Base-by-base conservation (phyloP, 2,113 vertebrate genomes). In the Cairina moschata region DNA sequence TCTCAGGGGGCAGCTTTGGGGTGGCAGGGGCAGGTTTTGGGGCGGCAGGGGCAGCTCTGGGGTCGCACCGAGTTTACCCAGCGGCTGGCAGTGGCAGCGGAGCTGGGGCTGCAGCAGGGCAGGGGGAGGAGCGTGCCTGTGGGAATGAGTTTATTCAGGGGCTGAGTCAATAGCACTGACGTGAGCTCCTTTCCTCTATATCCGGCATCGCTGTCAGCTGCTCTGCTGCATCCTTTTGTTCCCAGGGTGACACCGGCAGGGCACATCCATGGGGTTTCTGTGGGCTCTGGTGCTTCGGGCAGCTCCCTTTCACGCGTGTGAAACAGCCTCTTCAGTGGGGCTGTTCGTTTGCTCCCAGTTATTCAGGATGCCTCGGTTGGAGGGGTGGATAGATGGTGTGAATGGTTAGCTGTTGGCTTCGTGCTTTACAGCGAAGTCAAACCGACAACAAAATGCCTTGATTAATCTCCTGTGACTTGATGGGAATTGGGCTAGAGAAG, bases 131-230 rank as follows among this genome's bases (percentile, higher is more conserved):
- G 96, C 92, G 74, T 22, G 81, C 46, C 92, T 59, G 75, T 92
- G 94, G 94, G 95, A 95, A 95, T 93, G 91, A 95, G 90, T 94
- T 95, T 96, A 52, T 96, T 92, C 91, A 60, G 96, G 26, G 88
- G 77, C 91, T 96, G 90, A 97, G 93, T 95, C 90, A 83, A 87
- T 92, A 92, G 23, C 91, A 93, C 91, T 97, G 97, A 97, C 92
- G 90, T 95, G 88, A 95, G 94, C 88, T 93, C 15, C 96, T 94
- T 95, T 89, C 91, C 88, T 89, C 93, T 91, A 20, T 93, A 94
- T 96, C 91, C 86, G 90, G 94, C 83, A 48, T 90, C 81, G 81
- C 3, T 94, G 95, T 96, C 93, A 97, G 95, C 91, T 90, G 93
- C 90, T 91, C 36, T 81, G 82, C 87, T 93, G 88, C 93, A 95